Base-by-base conservation (phyloP, 1,140 invertebrate species). In the Tetramorium simillimum region DNA sequence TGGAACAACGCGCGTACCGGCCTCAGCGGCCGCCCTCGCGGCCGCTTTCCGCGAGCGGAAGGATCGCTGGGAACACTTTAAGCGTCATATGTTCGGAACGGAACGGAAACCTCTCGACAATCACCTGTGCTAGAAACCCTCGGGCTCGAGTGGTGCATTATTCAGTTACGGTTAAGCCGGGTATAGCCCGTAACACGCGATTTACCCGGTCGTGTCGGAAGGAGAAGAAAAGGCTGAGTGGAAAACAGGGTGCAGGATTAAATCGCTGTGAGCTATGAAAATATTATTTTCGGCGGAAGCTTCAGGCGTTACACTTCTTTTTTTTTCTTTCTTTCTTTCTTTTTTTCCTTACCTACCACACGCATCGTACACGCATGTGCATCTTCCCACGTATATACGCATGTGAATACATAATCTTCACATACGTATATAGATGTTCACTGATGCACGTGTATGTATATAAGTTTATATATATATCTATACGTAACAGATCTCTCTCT, bases 211-310 rank as follows among this genome's bases (percentile, higher is more conserved):
- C 18, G 53, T 24, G 12, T 63, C 40, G 69, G 9, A 18, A 14
- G 60, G 69, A 60, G 24, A 12, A 43, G 14, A 28, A 37, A 12
- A 16, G 65, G 21, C 21, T 16, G 6, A 77, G 51, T n/a, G 16
- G 43, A 43, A 53, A 43, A 28, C 18, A 14, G 14, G 46, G 65
- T 81, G 78, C 65, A 24, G 81, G 40, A 65, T 90, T 92, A 90
- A 91, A 89, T 92, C 80, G 91, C 91, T 89, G 86, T 88, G 86
- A 90, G 89, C 84, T 93, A 92, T 82, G 89, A 92, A 93, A 93
- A 92, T 93, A 92, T 91, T 49, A 40, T 49, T 67, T 91, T 84
- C 69, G 85, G 80, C 88, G 67, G 49, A 86, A 91, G 77, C 77
- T 67, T 90, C 62, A 46, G 53, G 69, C 43, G 9, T 46, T 78